These are phyloP conservation scores for Dasyprocta punctata DNA, from an alignment of 2,113 vertebrate species.

Conservation along the genomic window DNA sequence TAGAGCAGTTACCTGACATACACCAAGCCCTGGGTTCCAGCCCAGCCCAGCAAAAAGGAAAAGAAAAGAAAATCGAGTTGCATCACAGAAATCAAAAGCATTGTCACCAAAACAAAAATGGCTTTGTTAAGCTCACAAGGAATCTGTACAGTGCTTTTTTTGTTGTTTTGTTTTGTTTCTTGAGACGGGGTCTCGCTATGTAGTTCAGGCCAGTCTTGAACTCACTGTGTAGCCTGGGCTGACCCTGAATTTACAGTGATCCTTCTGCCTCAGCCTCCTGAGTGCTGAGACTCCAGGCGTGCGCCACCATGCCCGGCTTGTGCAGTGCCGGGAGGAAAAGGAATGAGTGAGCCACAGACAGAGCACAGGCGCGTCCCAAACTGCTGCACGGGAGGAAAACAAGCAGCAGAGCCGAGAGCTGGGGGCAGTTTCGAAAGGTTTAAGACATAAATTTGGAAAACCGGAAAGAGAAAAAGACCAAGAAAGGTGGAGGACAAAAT, in stretches of 20 bases:
- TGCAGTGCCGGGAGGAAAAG: not conserved
- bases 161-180: not conserved
- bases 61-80: not conserved
- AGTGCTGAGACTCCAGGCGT: not conserved
- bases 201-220: not conserved
- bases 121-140: not conserved
- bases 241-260: not conserved
- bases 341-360: not conserved
- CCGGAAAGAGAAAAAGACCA: not conserved
- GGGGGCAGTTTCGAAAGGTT: not conserved
- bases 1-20: not conserved
- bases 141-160: not conserved
- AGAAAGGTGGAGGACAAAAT: not conserved
- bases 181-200: not conserved
- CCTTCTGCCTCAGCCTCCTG: not conserved
- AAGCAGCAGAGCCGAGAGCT: not conserved
- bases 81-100: not conserved
- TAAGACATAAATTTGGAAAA: not conserved
- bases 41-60: not conserved
- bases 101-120: not conserved
- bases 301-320: not conserved
- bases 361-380: not conserved
- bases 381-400: not conserved
- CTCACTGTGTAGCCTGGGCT: not conserved
- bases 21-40: not conserved